phyloP scores from a whole-genome alignment of 2,888 invertebrate species.

The Noctua fimbriata region DNA sequence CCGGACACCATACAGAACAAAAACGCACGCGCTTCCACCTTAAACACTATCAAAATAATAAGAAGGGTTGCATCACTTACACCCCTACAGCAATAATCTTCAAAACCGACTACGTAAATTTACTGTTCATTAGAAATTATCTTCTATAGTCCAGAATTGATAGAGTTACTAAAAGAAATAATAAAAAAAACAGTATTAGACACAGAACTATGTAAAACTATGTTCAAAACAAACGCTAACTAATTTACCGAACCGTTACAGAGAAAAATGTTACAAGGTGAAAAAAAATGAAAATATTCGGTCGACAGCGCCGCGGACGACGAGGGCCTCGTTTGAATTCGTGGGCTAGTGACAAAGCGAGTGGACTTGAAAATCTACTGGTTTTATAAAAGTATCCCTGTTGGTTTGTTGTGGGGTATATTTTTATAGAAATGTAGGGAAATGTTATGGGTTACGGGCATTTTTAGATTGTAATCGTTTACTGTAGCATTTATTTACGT shows the following conservation, averaged over 20 bases:
- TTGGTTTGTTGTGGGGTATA: conserved; percentile 26
- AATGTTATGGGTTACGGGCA: conserved; percentile 1
- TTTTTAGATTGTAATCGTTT: not conserved
- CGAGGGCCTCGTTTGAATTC: conserved; percentile 68
- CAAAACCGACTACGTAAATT: not conserved
- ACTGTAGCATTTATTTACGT: not conserved
- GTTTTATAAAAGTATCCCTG: conserved; percentile 52
- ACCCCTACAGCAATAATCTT: not conserved
- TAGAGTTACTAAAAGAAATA: not conserved
- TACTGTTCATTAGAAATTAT: not conserved
- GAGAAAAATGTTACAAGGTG: conserved; percentile 65
- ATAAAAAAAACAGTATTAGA: conserved; percentile 3
- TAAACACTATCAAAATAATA: not conserved
- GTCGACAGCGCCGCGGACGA: conserved; percentile 54
- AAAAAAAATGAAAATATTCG: conserved; percentile 63
- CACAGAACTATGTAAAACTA: conserved; percentile 38
- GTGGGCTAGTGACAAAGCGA: conserved; percentile 65
- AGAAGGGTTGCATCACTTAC: not conserved
- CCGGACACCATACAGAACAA: too few relatives aligned
- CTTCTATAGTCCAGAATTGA: not conserved
- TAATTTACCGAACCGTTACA: conserved; percentile 64
- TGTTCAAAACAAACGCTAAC: conserved; percentile 35
- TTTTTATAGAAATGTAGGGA: conserved; percentile 9
- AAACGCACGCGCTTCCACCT: too few relatives aligned
- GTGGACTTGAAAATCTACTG: conserved; percentile 64